These are phyloP conservation scores for Thalpophila matura DNA, from an alignment of 2,888 invertebrate genomes.

Conservation along the genomic window DNA sequence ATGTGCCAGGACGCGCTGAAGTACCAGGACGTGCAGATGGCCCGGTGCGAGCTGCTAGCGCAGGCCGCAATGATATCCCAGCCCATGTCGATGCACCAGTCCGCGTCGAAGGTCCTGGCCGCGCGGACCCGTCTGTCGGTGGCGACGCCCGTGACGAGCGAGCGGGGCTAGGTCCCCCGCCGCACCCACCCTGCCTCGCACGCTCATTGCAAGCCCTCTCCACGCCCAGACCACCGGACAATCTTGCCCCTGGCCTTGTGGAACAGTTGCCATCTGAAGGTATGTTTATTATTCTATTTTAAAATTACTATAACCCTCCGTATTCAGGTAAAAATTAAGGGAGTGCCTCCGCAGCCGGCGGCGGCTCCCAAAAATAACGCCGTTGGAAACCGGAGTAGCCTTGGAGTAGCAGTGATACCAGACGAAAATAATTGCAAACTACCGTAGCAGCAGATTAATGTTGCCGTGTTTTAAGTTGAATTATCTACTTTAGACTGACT, in stretches of 20 bases:
- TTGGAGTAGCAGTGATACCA: no score
- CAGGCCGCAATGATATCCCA: conserved; percentile 2
- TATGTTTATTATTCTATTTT: conserved; percentile 60
- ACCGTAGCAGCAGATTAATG: no score
- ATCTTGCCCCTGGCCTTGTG: conserved; percentile 92
- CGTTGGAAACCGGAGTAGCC: no score
- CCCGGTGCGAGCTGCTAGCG: conserved; percentile 60
- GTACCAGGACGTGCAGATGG: conserved; percentile 8
- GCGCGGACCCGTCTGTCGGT: not conserved
- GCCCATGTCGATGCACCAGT: not conserved
- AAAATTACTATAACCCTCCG: no score
- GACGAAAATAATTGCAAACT: no score
- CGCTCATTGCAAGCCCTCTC: conserved; percentile 92
- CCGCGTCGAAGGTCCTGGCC: not conserved
- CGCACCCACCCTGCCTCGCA: conserved; percentile 90
- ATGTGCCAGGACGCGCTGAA: not conserved
- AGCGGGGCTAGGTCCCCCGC: conserved; percentile 78
- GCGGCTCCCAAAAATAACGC: no score
- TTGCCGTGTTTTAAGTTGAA: no score
- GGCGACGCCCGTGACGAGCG: conserved; percentile 55
- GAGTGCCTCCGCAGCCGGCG: no score
- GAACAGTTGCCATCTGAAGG: conserved; percentile 94
- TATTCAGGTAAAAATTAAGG: no score
- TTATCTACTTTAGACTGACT: no score
- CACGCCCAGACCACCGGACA: conserved; percentile 90